Base-by-base conservation (phyloP, 2,797 vertebrate species). In the Coccyzus lansbergi region DNA sequence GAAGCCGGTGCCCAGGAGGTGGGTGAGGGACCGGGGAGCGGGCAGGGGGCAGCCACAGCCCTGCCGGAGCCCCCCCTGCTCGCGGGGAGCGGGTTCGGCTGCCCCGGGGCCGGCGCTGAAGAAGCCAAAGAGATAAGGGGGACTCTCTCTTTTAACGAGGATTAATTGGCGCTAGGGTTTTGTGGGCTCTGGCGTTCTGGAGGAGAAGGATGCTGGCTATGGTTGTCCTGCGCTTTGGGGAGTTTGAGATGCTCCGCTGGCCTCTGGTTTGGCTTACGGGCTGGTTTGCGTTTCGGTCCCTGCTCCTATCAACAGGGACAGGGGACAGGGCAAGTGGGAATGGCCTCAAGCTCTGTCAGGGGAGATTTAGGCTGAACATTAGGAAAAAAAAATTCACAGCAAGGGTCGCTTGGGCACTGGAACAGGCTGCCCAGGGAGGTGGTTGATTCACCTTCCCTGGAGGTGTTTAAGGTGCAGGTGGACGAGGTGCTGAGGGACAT, bases 1-100 rank as follows among this genome's bases (percentile, higher is more conserved):
- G 62, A 97, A 92, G 83, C 93, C 90, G 36, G 72, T 94, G 75
- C 90, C 80, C 25, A 95, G 63, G 52, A 92, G 95, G 95, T 94
- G 62, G 28, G 94, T 62, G 60, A 44, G 18, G 42, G 31, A 25
- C 44, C 15, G 38, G 38, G 38, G 38, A 38, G 38, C 38, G 38
- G 38, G 38, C 9, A 12, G 38, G 38, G n/a, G n/a, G n/a, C n/a
- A n/a, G n/a, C n/a, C n/a, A n/a, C n/a, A n/a, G n/a, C n/a, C n/a
- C n/a, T n/a, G n/a, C n/a, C n/a, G n/a, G n/a, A n/a, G n/a, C n/a
- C n/a, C n/a, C n/a, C n/a, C n/a, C n/a, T n/a, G n/a, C n/a, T n/a
- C n/a, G 38, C 9, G 38, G 38, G 38, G 38, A 38, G 38, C 38
- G 9, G 38, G 42, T 7, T 42, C 15, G 42, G 42, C 42, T 42